These are phyloP conservation scores for Lacerta bilineata DNA, from an alignment of 2,797 vertebrate genomes.

Conservation along the genomic window DNA sequence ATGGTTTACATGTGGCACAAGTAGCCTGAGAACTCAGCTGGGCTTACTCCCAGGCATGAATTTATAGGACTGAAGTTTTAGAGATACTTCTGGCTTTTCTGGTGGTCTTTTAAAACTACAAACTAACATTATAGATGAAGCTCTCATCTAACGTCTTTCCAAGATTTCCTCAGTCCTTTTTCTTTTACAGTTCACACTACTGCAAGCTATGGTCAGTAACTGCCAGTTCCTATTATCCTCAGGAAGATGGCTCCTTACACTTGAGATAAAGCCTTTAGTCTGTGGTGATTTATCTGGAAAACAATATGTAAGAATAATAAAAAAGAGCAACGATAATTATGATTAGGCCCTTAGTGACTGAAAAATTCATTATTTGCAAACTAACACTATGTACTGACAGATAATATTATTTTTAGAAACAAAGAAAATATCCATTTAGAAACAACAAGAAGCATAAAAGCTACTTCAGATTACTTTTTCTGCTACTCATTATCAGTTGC, in stretches of 20 bases:
- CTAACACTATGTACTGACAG: neutral
- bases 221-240: constrained; percentile 20
- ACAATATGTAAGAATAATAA: neutral
- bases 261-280: constrained; percentile 6
- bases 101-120: neutral
- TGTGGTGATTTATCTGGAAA: constrained; percentile 17
- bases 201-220: neutral
- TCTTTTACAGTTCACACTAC: constrained; percentile 1
- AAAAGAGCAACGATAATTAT: neutral
- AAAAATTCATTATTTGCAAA: neutral
- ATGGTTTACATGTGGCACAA: too few relatives aligned
- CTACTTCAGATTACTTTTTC: neutral
- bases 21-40: too few relatives aligned
- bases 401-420: neutral
- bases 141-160: neutral
- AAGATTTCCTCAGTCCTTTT: neutral
- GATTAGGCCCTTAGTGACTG: neutral
- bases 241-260: neutral
- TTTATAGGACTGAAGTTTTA: neutral
- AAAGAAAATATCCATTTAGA: neutral
- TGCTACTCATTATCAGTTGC: neutral
- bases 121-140: neutral
- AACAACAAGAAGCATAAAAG: neutral
- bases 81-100: neutral
- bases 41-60: neutral